Evolutionary conservation across 1,140 invertebrate genomes (phyloP).

Genomic region (Microplitis demolitor): DNA sequence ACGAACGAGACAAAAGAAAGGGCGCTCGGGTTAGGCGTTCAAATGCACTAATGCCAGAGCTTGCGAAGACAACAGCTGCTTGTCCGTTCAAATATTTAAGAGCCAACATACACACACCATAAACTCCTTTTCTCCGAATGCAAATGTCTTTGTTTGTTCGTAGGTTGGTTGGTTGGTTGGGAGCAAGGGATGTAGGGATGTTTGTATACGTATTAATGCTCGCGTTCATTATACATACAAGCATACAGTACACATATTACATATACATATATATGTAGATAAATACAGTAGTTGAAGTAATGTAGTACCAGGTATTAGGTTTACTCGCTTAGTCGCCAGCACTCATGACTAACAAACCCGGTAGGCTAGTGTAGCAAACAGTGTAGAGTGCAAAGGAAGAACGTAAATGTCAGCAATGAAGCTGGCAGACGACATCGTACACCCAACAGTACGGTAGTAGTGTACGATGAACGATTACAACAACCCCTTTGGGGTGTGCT

Average conservation of each 20-base stretch:
- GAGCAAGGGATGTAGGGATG: no score
- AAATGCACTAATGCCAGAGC: neutral
- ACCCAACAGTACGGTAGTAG: neutral
- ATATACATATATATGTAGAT: no score
- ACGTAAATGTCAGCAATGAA: slow-evolving; percentile 7
- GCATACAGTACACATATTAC: no score
- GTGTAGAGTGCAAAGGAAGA: neutral
- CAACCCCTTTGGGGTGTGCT: slow-evolving; percentile 2
- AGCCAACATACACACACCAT: slow-evolving; percentile 1
- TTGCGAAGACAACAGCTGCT: slow-evolving; percentile 22
- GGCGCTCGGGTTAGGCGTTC: neutral
- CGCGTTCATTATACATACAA: no score
- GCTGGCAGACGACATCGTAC: slow-evolving; percentile 15
- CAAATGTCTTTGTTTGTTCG: neutral
- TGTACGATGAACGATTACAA: neutral
- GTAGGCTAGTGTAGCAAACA: no score
- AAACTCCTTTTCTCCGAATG: neutral
- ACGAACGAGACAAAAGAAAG: neutral
- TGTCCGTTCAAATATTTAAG: slow-evolving; percentile 15
- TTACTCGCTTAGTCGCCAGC: no score
- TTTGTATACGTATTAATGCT: no score
- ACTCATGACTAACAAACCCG: no score
- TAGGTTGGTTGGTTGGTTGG: neutral
- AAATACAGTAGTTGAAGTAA: no score
- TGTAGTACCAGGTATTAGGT: no score